Evolutionary conservation across 2,888 invertebrate genomes (phyloP).

Genomic region (Spodoptera littoralis): DNA sequence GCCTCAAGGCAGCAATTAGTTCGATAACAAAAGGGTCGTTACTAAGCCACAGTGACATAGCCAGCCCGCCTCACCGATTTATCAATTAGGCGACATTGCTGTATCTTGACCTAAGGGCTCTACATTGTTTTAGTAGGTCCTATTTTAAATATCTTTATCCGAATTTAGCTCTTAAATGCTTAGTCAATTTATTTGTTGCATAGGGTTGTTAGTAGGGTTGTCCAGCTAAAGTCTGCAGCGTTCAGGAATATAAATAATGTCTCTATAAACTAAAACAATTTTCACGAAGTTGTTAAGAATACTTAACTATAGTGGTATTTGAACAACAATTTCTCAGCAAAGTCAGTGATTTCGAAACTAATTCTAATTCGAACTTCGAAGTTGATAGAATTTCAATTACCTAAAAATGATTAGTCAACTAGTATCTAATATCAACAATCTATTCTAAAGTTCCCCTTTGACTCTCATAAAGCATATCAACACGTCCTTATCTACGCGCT

Average conservation of each 20-base stretch:
- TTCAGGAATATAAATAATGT: too few species aligned
- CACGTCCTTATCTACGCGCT: background rate
- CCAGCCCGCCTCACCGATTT: conserved; percentile 39
- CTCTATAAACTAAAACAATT: too few species aligned
- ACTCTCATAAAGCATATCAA: background rate
- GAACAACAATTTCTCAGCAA: too few species aligned
- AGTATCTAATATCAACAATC: too few species aligned
- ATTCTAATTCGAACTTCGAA: too few species aligned
- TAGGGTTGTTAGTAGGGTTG: background rate
- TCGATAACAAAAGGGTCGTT: conserved; percentile 41
- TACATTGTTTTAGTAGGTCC: conserved; percentile 21
- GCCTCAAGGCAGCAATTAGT: conserved; percentile 38
- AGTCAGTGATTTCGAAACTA: too few species aligned
- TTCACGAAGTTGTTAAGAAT: too few species aligned
- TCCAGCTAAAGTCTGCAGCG: too few species aligned
- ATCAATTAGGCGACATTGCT: conserved; percentile 41
- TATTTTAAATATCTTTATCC: conserved; percentile 31
- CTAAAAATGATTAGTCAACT: too few species aligned
- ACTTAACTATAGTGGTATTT: too few species aligned
- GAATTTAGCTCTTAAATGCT: conserved; percentile 11
- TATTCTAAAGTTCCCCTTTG: background rate
- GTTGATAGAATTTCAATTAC: too few species aligned
- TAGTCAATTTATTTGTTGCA: background rate
- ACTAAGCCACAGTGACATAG: conserved; percentile 39
- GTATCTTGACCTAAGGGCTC: conserved; percentile 30